Evolutionary conservation across 1,140 invertebrate genomes (phyloP), one percentile per base, ranked within the genome.

Genomic region (Stenopsyche tienmushanensis): DNA sequence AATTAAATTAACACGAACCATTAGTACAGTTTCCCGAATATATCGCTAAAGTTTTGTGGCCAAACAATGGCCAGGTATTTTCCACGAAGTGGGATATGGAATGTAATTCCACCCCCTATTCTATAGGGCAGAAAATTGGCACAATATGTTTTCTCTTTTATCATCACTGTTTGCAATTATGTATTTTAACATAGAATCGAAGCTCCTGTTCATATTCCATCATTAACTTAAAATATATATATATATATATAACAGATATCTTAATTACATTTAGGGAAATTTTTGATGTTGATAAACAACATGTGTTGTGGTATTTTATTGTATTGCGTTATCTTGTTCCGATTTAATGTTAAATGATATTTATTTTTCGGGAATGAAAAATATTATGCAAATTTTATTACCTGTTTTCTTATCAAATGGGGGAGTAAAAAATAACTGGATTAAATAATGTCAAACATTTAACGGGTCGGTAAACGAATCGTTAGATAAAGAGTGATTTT

Each of bases 1-100:
- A 64, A 68, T 68, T 68, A 68, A 68, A 68, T 68, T 68, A 62
- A 68, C 62, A 64, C 62, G 62, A 29, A 29, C 52, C 66, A 68
- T 68, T 68, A 65, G 49, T 34, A 47, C 23, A 17, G 53, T 23
- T 55, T 17, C 44, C 25, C 49, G 65, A 62, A 68, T 68, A 68
- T 68, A 68, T 68, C 50, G 57, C 45, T 25, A 29, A 68, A 68
- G 62, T 68, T 68, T 64, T 29, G 39, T 25, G 59, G 17, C 34
- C 9, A n/a, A 45, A 44, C 39, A 20, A 59, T 26, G 23, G 10
- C 44, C 59, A 50, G 59, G 44, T 50, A 62, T 41, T 34, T 59
- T 62, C 18, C 17, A n/a, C n/a, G n/a, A n/a, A n/a, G 5, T 34
- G 29, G 59, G 26, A 25, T 26, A 50, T 18, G 23, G 44, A 18